A percentile compares a stretch with the other conserved stretches of the same genome.
Conservation (phyloP, 2,888 invertebrate species). For the Nowickia ferox region DNA sequence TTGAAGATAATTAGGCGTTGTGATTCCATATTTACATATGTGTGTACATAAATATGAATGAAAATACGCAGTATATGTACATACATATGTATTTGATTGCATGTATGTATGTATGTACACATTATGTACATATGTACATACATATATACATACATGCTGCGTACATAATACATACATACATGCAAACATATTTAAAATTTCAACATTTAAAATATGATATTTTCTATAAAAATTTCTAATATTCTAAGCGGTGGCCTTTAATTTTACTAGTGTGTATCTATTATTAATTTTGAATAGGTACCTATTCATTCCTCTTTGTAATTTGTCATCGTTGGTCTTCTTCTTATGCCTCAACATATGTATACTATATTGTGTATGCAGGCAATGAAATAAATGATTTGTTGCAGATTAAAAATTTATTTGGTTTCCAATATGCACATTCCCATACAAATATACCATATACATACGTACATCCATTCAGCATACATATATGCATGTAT, state of each 20-base stretch:
- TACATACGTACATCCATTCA: too few relatives aligned
- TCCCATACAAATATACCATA: too few relatives aligned
- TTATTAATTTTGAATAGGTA: constrained; percentile 2
- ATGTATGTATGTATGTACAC: too few relatives aligned
- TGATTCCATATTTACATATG: background rate
- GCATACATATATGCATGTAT: too few relatives aligned
- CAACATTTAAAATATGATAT: background rate
- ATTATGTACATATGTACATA: too few relatives aligned
- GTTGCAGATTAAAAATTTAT: constrained; percentile 41
- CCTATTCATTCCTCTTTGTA: background rate
- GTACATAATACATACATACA: too few relatives aligned
- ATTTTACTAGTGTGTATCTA: background rate
- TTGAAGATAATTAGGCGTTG: background rate
- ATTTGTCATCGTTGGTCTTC: background rate
- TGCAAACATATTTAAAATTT: background rate
- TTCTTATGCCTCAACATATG: background rate
- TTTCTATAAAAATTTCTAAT: background rate
- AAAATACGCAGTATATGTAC: too few relatives aligned
- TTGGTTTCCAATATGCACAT: constrained; percentile 29
- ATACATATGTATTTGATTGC: too few relatives aligned
- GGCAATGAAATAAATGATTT: constrained; percentile 42
- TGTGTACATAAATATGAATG: background rate
- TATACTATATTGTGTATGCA: constrained; percentile 20
- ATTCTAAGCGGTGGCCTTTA: constrained; percentile 53
- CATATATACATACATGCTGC: too few relatives aligned